Evolutionary conservation across 1,140 invertebrate species (phyloP), one percentile per base, ranked within the genome.

Genomic region (Caenorhabditis latens): DNA sequence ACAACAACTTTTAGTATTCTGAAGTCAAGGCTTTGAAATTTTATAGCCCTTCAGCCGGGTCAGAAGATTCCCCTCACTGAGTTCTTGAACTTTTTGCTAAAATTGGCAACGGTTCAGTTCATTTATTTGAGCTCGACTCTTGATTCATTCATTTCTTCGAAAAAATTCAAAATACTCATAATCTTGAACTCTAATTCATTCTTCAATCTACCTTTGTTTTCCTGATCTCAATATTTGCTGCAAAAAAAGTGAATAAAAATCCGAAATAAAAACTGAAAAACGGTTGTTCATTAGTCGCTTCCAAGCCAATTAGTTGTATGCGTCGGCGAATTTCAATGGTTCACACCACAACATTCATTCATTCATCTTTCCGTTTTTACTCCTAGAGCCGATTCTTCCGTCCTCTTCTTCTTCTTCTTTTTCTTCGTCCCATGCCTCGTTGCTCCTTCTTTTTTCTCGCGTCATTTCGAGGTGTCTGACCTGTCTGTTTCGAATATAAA

Each of bases 241-340:
- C 61, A 67, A 40, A 13, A 19, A 32, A 67, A 42, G 2, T 1
- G 32, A 32, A 32, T 1, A 67, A 11, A 67, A 67, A 67, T 40
- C 63, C 32, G 63, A 75, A 75, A 75, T n/a, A n/a, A 16, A 16
- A 21, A 32, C 57, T 5, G 42, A 21, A 75, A 75, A 75, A 46
- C 16, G 43, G 19, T 46, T 75, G 67, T 75, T 75, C 42, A 75
- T 75, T 75, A 75, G 67, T 75, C 67, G 67, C 67, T 75, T 75
- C 11, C 67, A 75, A 16, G 63, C 67, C 19, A 75, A 75, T 75
- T 75, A 75, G 67, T 48, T 42, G 46, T 75, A 75, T 75, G 67
- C 67, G 67, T 48, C 67, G 67, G 67, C 42, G 42, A 75, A 75
- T 46, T 75, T 75, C 43, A 46, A 75, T 46, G 11, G 42, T 16